Evolutionary conservation across 1,140 invertebrate species (phyloP), one percentile per base, ranked within the genome.

Genomic region (Zophobas atratus): DNA sequence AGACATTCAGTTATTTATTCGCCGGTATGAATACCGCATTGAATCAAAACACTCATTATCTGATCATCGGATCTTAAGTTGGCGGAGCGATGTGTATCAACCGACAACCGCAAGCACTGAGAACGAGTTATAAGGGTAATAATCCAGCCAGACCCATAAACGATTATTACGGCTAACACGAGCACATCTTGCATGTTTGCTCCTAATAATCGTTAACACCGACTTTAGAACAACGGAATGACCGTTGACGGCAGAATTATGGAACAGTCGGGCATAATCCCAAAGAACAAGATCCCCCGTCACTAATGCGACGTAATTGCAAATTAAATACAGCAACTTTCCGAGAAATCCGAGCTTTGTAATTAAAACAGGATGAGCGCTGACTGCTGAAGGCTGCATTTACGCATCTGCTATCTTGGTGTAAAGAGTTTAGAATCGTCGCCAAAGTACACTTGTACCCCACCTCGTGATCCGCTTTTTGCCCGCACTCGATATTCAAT

Each of bases 31-130:
- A 75, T 78, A 82, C 79, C 67, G 76, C 79, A 77, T 79, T 78
- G 81, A 79, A 82, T 82, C 80, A 82, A 82, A 82, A 82, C 81
- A 81, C 81, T 82, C 81, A 81, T 82, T 82, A 82, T 81, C 81
- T 79, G 77, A 79, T 79, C 74, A 79, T 82, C 79, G 78, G 67
- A 80, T 80, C 79, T 77, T 72, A 75, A 63, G 57, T 46, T 79
- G 36, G 48, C 73, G 57, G 57, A 63, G 57, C 57, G 57, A 63
- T 63, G 57, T 36, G 57, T 63, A 63, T 63, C 57, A 63, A 63
- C 57, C 57, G 57, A 72, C 70, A 51, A 72, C 70, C 71, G 67
- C 49, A 56, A 71, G 51, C 34, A 60, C 67, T 55, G 48, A 48
- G 70, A 78, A 78, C 77, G 60, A 78, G 77, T 78, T 78, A 78